Base-by-base conservation (phyloP, 2,113 vertebrate species). In the Rhinolophus sinicus region DNA sequence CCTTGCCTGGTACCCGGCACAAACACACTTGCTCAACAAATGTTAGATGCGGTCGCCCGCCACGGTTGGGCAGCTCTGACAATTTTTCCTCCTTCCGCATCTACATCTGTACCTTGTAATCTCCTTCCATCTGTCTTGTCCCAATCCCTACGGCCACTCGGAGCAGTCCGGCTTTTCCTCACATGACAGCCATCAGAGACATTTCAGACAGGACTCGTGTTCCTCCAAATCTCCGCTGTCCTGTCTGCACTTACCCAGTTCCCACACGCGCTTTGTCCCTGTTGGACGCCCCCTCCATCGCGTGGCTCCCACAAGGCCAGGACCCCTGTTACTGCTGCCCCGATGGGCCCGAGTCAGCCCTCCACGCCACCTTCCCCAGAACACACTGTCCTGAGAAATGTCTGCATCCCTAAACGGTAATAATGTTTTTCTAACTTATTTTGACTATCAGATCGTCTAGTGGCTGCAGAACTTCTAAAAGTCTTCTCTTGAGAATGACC, bases 251-350 rank as follows among this genome's bases (percentile, higher is more conserved):
- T 50, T 50, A 15, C 38, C 30, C 12, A 30, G 1, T 22, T 22
- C 30, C 64, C 2, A 0, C 0, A 0, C 2, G 18, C 54, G 24
- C 19, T 0, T 22, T 30, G 0, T 2, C 19, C 58, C 44, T 33
- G 6, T 2, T 2, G 2, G 56, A 9, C 0, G 19, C 47, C 40
- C 40, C 40, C 40, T 50, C 47, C 13, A 0, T 28, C 18, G 1
- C 7, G 0, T 0, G 35, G 33, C 54, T 1, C 19, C 33, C 2
- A 1, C 0, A 1, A 19, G 3, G 1, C 73, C 8, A 5, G 35
- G 13, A 30, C 35, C 26, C 22, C 13, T 7, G 1, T 16, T 4
- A 19, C 0, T 26, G 2, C 33, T 0, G 0, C 13, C 33, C 40
- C 38, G 10, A 19, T 18, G 3, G 35, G 24, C 56, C 5, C 0